Evolutionary conservation across 1,140 invertebrate genomes (phyloP), one percentile per base, ranked within the genome.

Genomic region (Pachypeltis micranthus): DNA sequence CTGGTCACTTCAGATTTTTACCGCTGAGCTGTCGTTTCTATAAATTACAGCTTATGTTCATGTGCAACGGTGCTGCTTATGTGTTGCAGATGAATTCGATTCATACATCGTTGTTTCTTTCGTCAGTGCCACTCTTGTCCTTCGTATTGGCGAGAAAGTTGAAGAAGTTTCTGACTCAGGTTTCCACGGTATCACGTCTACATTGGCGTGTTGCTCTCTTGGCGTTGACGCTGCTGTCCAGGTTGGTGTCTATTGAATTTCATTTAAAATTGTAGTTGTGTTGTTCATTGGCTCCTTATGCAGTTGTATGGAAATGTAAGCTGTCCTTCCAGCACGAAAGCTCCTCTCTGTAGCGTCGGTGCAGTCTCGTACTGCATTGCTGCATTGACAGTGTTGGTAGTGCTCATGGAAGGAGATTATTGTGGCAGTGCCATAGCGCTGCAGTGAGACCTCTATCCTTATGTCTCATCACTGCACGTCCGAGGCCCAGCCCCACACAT

Each of bases 71-170:
- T 54, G 14, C 21, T 3, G 4, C 16, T 56, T 81, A 77, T 81
- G 77, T 79, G 76, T 88, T 88, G 66, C 84, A 96, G 94, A 97
- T 79, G 90, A 95, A 74, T 98, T 83, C 83, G 97, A 99, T 85
- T 92, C 96, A 47, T 99, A 99, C 79, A 99, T 99, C 80, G 96
- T 99, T 75, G 97, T 99, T 66, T 99, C 96, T 47, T 99, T 99
- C 85, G 90, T 98, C 39, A 99, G 99, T 78, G 97, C 97, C 63
- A 99, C 97, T 26, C 82, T 99, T 67, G 96, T 99, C 63, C 81
- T 99, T 67, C 97, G 93, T 67, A 99, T 99, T 75, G 97, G 97
- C 67, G 97, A 99, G 77, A 99, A 96, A 66, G 97, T 99, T 29
- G 97, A 99, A 77, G 97, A 99, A 89, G 96, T 98, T 1, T 96